Percentiles rank a stretch among this genome's conserved stretches.
Evolutionary conservation across 2,888 invertebrate species (phyloP).

Genomic region (Cheilosia urbana): DNA sequence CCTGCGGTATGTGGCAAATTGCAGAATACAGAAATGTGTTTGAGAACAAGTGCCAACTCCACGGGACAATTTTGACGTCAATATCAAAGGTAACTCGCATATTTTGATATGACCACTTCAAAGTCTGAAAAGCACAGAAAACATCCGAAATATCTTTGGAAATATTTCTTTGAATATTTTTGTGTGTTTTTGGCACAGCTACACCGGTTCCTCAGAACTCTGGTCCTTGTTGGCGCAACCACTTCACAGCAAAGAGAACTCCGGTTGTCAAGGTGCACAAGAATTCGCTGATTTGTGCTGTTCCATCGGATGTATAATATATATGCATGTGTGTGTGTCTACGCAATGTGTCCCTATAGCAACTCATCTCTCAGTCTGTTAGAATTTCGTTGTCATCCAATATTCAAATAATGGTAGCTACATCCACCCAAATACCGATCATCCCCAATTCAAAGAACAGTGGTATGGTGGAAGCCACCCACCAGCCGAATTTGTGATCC

Average conservation of each 20-base stretch:
- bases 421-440: conserved; percentile 28
- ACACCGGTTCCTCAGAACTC: not conserved
- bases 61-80: not conserved
- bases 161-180: conserved; percentile 11
- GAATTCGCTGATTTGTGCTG: conserved; percentile 40
- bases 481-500: conserved; percentile 21
- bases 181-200: not conserved
- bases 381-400: conserved; percentile 51
- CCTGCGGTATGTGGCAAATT: too few species aligned
- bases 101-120: not conserved
- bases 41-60: too few species aligned
- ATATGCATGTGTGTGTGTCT: not conserved
- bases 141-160: conserved; percentile 9
- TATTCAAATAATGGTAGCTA: conserved; percentile 38
- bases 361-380: conserved; percentile 39
- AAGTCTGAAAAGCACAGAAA: not conserved
- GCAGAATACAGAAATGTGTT: too few species aligned
- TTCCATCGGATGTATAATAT: not conserved
- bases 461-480: conserved; percentile 30
- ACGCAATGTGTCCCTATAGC: conserved; percentile 17
- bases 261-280: conserved; percentile 65
- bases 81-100: not conserved
- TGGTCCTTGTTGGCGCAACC: conserved; percentile 12
- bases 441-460: conserved; percentile 3
- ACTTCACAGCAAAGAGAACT: conserved; percentile 59